Conservation (phyloP, 2,113 vertebrate species). For the Sinocyclocheilus maitianheensis region DNA sequence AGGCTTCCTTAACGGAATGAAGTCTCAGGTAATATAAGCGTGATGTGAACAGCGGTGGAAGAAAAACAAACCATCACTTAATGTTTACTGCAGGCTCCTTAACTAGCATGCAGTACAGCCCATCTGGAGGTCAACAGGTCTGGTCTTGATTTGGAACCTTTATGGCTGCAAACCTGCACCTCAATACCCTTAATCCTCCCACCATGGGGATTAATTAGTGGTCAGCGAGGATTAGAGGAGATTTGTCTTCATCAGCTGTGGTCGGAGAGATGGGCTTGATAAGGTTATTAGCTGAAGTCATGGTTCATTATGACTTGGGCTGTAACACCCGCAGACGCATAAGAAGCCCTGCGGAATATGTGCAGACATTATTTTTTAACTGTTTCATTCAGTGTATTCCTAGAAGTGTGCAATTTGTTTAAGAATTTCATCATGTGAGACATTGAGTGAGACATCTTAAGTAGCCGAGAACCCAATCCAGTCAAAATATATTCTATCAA, state of each 20-base stretch:
- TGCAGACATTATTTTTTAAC: neutral
- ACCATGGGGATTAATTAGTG: conserved; percentile 67
- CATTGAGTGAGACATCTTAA: neutral
- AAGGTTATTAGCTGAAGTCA: conserved; percentile 46
- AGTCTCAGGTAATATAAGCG: conserved; percentile 58
- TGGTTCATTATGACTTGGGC: conserved; percentile 44
- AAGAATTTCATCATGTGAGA: neutral
- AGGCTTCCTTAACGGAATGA: conserved; percentile 64
- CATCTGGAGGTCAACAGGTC: conserved; percentile 22
- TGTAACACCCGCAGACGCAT: conserved; percentile 11
- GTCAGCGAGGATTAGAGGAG: conserved; percentile 41
- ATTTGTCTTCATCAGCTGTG: conserved; percentile 47
- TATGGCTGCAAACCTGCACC: conserved; percentile 34
- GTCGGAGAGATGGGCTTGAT: conserved; percentile 21
- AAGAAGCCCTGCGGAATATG: neutral
- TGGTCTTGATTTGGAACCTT: conserved; percentile 47
- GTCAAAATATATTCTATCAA: neutral
- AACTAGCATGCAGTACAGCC: conserved; percentile 16
- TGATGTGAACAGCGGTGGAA: conserved; percentile 27
- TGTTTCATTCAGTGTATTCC: neutral
- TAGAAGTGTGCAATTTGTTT: neutral
- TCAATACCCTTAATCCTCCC: conserved; percentile 52
- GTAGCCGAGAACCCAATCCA: neutral
- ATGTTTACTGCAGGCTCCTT: conserved; percentile 27
- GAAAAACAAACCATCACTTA: conserved; percentile 53